Conservation (phyloP, 2,888 invertebrate genomes). For the Corythucha ciliata region DNA sequence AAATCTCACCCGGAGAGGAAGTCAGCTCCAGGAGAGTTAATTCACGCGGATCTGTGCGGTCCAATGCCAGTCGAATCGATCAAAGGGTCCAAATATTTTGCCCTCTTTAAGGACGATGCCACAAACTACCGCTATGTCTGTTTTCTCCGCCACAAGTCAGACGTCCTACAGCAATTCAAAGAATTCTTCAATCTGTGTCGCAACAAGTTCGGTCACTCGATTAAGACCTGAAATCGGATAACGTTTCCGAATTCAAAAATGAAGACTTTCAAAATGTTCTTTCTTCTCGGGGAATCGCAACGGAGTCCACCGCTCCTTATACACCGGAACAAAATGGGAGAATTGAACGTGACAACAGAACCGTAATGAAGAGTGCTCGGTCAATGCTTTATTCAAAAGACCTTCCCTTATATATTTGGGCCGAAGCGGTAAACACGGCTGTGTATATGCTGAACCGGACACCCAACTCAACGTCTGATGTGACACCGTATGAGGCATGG, state of each 20-base stretch:
- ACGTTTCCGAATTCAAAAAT: conserved; percentile 38
- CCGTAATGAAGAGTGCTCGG: conserved; percentile 30
- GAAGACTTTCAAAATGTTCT: conserved; percentile 17
- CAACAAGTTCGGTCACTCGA: conserved; percentile 35
- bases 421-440: conserved; percentile 9
- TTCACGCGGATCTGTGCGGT: conserved; percentile 35
- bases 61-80: conserved; percentile 33
- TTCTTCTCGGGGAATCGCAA: no score
- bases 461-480: conserved; percentile 4
- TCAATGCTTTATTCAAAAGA: conserved; percentile 25
- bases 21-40: conserved; percentile 34
- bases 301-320: no score
- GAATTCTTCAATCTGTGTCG: conserved; percentile 20
- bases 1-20: no score
- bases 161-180: conserved; percentile 10
- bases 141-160: conserved; percentile 33
- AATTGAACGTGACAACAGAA: conserved; percentile 29
- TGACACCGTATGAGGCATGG: conserved; percentile 14
- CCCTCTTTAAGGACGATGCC: conserved; percentile 37
- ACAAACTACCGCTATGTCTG: conserved; percentile 35
- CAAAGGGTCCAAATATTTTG: conserved; percentile 35
- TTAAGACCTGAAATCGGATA: conserved; percentile 38
- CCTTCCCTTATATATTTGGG: conserved; percentile 13
- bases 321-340: conserved; percentile 30
- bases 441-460: conserved; percentile 8